Evolutionary conservation across 2,888 invertebrate genomes (phyloP).

Genomic region (Ganaspis brasiliensis): DNA sequence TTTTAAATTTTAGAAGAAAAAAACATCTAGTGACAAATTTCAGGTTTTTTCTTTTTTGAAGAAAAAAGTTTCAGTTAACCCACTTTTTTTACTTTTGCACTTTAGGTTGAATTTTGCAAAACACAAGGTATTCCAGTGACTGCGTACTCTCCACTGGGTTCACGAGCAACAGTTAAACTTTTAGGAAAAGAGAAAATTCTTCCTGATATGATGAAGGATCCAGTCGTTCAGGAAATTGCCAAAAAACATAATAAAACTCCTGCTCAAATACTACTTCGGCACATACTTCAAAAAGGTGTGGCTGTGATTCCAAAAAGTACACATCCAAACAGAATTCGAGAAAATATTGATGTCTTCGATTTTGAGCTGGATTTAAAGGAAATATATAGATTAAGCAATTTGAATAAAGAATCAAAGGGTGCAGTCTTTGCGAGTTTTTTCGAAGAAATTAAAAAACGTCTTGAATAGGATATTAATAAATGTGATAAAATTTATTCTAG

Average conservation of each 20-base stretch:
- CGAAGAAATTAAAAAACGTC: too few species aligned
- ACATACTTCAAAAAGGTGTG: conserved; percentile 87
- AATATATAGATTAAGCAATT: conserved; percentile 83
- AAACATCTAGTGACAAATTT: not conserved
- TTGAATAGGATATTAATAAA: too few species aligned
- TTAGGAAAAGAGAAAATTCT: conserved; percentile 77
- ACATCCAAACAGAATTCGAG: conserved; percentile 86
- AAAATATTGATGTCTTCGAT: conserved; percentile 90
- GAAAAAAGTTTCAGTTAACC: too few species aligned
- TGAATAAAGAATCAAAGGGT: conserved; percentile 86
- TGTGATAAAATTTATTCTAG: too few species aligned
- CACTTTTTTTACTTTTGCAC: too few species aligned
- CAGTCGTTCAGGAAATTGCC: conserved; percentile 82
- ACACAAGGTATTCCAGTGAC: conserved; percentile 81
- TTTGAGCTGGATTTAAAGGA: conserved; percentile 86
- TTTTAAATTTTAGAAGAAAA: too few species aligned
- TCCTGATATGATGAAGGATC: conserved; percentile 86
- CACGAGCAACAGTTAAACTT: conserved; percentile 83
- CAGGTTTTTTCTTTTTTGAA: too few species aligned
- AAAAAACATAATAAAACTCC: conserved; percentile 85
- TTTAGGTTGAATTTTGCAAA: conserved; percentile 57
- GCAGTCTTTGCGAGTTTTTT: too few species aligned
- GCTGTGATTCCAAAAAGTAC: conserved; percentile 93
- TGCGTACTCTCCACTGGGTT: not conserved
- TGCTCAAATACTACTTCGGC: conserved; percentile 89